Evolutionary conservation across 2,888 invertebrate species (phyloP).

Genomic region (Nasonovia ribisnigri): DNA sequence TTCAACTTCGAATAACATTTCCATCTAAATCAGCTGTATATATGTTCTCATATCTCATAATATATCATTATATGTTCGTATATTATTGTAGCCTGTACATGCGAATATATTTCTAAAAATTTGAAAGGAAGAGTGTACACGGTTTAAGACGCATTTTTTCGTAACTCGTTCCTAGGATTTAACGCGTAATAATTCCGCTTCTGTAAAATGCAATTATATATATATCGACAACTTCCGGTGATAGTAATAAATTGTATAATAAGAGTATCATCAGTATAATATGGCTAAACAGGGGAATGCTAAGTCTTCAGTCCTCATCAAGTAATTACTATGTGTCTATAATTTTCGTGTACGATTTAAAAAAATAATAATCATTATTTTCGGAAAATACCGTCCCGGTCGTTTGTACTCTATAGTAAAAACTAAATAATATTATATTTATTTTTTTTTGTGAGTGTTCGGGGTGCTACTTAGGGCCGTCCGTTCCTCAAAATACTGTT

Average conservation of each 20-base stretch:
- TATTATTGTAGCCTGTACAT: too few species aligned
- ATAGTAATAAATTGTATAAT: background rate
- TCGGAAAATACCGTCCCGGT: background rate
- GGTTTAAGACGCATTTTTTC: background rate
- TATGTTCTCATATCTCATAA: background rate
- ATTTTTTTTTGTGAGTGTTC: too few species aligned
- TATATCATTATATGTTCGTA: background rate
- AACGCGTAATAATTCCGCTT: background rate
- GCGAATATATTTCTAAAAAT: background rate
- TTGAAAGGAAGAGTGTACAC: background rate
- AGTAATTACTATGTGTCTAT: background rate
- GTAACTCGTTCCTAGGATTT: background rate
- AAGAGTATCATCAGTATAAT: background rate
- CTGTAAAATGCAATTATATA: background rate
- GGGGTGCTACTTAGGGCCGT: too few species aligned
- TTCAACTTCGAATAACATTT: background rate
- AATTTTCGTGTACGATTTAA: background rate
- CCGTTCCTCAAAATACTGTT: too few species aligned
- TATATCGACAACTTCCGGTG: background rate
- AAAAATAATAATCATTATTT: background rate
- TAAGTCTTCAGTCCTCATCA: background rate
- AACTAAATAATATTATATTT: too few species aligned
- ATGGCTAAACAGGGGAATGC: background rate
- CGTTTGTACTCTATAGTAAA: background rate
- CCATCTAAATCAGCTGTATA: background rate